Base-by-base conservation (phyloP, 2,888 invertebrate species). In the Agriopis marginaria region DNA sequence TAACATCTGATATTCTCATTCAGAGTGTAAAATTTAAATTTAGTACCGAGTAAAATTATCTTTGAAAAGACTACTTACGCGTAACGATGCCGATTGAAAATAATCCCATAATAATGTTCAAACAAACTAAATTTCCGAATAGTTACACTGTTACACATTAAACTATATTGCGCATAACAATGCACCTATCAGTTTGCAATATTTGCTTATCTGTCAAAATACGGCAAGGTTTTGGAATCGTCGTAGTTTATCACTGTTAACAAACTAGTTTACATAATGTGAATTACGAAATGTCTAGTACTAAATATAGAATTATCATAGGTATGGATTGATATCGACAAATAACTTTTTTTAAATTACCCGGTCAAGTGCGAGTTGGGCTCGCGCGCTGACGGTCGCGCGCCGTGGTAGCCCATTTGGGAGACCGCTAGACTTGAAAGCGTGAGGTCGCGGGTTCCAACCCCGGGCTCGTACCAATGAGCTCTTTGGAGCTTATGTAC, bases 111-210 rank as follows among this genome's bases (percentile, higher is more conserved):
- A 63, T 66, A 59, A 51, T 12, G 4, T 51, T 67, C 12, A 5
- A 40, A 51, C 50, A 50, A 44, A 56, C 51, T 58, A 42, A 45
- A 53, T 23, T 14, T 51, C 50, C 39, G 39, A 63, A 63, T 44
- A 51, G 42, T 67, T 67, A 40, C 56, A 39, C 63, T 44, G 42
- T 67, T 67, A 40, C 56, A 39, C 63, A 56, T 67, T 68, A 68
- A 66, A 49, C 7, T 45, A 17, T 53, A n/a, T 73, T 73, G 50
- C 66, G 61, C 54, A 63, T 66, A 71, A 72, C 23, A 55, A 63
- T 63, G 62, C 14, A 45, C 40, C 45, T 67, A 67, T 67, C 67
- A n/a, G 45, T 45, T 63, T 63, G 58, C 67, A 62, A 56, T 62
- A 44, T 1, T 58, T 63, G 23, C 62, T 63, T 67, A 67, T 67